Conservation (phyloP, 1,140 invertebrate genomes). For the Drosophila orosa region DNA sequence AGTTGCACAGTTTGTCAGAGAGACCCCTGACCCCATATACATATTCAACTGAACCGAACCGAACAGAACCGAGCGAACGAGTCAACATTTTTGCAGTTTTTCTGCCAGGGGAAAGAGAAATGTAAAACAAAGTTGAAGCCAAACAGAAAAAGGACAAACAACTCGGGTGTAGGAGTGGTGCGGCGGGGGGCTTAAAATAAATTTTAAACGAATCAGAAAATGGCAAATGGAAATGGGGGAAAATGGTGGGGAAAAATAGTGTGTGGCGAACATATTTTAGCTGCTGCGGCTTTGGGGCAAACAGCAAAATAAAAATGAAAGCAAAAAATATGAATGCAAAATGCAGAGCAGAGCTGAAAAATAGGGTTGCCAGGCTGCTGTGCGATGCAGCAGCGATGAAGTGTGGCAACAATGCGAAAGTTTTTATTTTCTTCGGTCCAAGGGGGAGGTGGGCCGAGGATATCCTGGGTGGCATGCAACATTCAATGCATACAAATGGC, state of each 20-base stretch:
- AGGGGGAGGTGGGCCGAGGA: not conserved
- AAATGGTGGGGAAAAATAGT: constrained; percentile 62
- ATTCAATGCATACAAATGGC: constrained; percentile 84
- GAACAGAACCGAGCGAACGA: constrained; percentile 15
- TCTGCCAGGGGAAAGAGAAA: constrained; percentile 39
- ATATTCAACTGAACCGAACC: constrained; percentile 13
- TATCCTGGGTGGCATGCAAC: constrained; percentile 67
- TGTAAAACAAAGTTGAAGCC: constrained; percentile 63
- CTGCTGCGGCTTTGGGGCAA: constrained; percentile 59
- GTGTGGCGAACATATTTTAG: constrained; percentile 73
- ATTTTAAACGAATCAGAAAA: constrained; percentile 76
- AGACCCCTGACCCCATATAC: constrained; percentile 30
- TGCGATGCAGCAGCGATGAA: constrained; percentile 57
- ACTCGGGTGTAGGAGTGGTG: not conserved
- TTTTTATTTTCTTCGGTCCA: constrained; percentile 36
- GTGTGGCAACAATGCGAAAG: constrained; percentile 67
- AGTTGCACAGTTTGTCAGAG: constrained; percentile 40
- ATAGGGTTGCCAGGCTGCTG: constrained; percentile 67
- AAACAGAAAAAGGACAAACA: constrained; percentile 54
- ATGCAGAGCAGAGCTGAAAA: constrained; percentile 24
- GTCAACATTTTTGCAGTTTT: constrained; percentile 57
- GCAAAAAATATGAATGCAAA: constrained; percentile 58
- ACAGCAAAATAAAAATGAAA: constrained; percentile 19
- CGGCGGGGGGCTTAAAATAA: constrained; percentile 29
- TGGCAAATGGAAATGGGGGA: constrained; percentile 61